These are phyloP conservation scores for Junonia oenone DNA, from an alignment of 2,888 invertebrate species.

Conservation along the genomic window DNA sequence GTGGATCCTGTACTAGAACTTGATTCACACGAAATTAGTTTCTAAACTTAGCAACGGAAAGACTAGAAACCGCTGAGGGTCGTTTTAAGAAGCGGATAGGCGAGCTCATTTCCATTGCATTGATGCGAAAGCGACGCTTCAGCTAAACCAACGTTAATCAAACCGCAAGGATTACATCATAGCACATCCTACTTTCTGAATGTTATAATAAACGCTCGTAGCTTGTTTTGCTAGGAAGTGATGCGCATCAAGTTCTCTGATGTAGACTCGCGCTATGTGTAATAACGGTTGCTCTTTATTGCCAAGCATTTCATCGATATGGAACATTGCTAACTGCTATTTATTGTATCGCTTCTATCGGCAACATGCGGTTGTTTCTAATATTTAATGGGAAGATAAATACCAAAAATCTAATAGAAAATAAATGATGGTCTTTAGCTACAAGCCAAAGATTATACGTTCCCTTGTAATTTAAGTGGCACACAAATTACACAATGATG, in stretches of 20 bases:
- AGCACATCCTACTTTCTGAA: conserved; percentile 30
- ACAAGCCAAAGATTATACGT: neutral
- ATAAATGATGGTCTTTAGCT: neutral
- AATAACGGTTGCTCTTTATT: conserved; percentile 21
- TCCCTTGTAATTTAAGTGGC: neutral
- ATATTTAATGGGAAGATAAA: neutral
- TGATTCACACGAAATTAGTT: conserved; percentile 31
- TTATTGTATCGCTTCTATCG: conserved; percentile 1
- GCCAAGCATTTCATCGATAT: conserved; percentile 12
- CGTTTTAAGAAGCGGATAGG: conserved; percentile 32
- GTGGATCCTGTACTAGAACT: conserved; percentile 39
- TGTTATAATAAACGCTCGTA: conserved; percentile 23
- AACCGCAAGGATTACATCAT: conserved; percentile 40
- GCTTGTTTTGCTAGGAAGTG: conserved; percentile 46
- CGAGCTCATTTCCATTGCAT: conserved; percentile 48
- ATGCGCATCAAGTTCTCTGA: conserved; percentile 31
- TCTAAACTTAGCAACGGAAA: conserved; percentile 31
- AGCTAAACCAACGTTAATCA: conserved; percentile 47
- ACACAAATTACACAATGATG: conserved; percentile 4
- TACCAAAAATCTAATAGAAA: neutral
- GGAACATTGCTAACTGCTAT: neutral
- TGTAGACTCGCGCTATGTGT: conserved; percentile 17
- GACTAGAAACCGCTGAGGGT: neutral
- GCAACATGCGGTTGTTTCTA: neutral
- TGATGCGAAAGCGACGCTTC: conserved; percentile 46